Evolutionary conservation across 92 coral and sea anemone species (phyloP), one percentile per base, ranked within the genome.

Genomic region (Siderastrea siderea): DNA sequence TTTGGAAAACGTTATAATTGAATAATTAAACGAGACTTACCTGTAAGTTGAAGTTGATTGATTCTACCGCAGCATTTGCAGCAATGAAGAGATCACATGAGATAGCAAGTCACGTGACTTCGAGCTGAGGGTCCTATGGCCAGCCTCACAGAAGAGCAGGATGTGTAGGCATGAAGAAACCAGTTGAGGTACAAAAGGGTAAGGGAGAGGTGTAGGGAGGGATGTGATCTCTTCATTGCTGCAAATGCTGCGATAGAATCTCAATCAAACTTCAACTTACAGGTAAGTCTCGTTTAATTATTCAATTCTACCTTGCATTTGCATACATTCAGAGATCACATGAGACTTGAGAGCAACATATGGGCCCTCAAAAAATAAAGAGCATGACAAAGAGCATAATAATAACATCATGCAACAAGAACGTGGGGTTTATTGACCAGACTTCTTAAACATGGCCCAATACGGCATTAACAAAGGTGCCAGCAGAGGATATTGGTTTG

Each of bases 191-290:
- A n/a, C n/a, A n/a, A n/a, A n/a, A n/a, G n/a, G n/a, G n/a, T n/a
- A n/a, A n/a, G n/a, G n/a, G n/a, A n/a, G n/a, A n/a, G n/a, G n/a
- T n/a, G n/a, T n/a, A n/a, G n/a, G n/a, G n/a, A n/a, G n/a, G n/a
- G 38, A 91, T 80, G 82, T 91, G 94, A 86, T 76, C 80, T 76
- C 93, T 67, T 90, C 89, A 71, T 91, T 91, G 13, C 91, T 91
- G 91, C 90, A 83, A 89, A 89, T 89, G 93, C 90, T 85, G 73
- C 84, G 88, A 88, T 89, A 92, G 87, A 92, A 92, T 89, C 93
- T 89, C 87, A 91, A 91, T 87, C 91, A 83, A 92, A 92, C 92
- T 92, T 74, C 91, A 63, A 63, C 65, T 60, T 60, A 60, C 65
- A 60, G 65, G 54, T 50, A 71, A 71, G 65, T 60, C 65, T 71